Base-by-base conservation (phyloP, 2,797 vertebrate genomes). In the Brotula barbata region DNA sequence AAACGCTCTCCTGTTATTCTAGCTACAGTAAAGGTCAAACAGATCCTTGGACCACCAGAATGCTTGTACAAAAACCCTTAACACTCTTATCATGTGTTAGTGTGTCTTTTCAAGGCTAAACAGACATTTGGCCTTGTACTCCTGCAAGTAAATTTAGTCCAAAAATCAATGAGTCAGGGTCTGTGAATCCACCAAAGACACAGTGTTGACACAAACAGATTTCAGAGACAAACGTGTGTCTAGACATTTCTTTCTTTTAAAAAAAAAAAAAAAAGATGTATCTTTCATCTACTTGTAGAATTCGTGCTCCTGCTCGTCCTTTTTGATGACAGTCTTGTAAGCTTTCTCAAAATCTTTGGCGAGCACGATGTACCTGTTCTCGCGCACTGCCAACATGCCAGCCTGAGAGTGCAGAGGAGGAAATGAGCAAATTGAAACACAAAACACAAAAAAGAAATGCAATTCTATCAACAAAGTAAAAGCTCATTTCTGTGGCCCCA, bases 311-410 rank as follows among this genome's bases (percentile, higher is more conserved):
- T 98, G 96, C 71, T 97, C 96, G 0, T 97, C 95, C 83, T 95
- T 96, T 81, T 94, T 95, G 89, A 96, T 97, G 64, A 96, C 95
- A 0, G 94, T 97, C 82, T 97, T 97, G 84, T 97, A 97, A 0
- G 95, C 95, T 62, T 96, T 96, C 76, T 97, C 95, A 0, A 97
- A 97, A 87, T 97, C 95, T 86, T 97, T 96, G 66, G 93, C 95
- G 81, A 98, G 75, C 53, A 97, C 95, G 5, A 97, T 97, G 82
- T 97, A 98, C 13, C 95, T 87, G 85, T 98, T 97, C 85, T 97
- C 95, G 1, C 94, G 91, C 31, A 98, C 95, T 0, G 95, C 96
- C 81, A 98, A 72, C 95, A 97, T 97, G 5, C 94, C 95, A 7
- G 94, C 95, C 95, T 97, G 80, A 37, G 19, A 57, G 10, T 7